A percentile compares a stretch with the other conserved stretches of the same genome.
phyloP scores from a whole-genome alignment of 1,140 invertebrate genomes.

The Elysia chlorotica region DNA sequence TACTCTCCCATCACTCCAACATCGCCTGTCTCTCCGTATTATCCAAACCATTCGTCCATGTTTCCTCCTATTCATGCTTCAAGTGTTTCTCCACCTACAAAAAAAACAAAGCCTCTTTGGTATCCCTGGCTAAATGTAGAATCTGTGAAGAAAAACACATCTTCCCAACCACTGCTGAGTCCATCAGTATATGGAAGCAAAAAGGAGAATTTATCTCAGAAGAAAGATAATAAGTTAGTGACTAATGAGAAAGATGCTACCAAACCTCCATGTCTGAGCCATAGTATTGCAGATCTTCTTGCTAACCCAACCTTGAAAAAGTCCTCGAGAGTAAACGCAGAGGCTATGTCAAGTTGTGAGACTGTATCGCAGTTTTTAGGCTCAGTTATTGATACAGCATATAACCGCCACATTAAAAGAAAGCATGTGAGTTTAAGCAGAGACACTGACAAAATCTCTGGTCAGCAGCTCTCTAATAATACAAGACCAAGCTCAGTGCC shows the following conservation, averaged over 20 bases:
- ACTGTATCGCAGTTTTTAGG: constrained; percentile 9
- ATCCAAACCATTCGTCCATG: too few species aligned
- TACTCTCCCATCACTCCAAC: constrained; percentile 15
- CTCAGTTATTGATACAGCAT: not conserved
- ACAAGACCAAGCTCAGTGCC: too few species aligned
- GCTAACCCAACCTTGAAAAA: not conserved
- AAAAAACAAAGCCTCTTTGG: constrained; percentile 11
- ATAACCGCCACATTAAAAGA: not conserved
- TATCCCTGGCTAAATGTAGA: constrained; percentile 22
- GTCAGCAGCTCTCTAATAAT: too few species aligned
- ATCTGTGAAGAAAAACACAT: too few species aligned
- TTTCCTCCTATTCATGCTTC: not conserved
- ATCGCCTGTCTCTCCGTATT: constrained; percentile 13
- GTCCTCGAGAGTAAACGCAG: not conserved
- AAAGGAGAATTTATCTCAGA: too few species aligned
- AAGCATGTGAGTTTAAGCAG: too few species aligned
- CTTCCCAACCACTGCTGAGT: too few species aligned
- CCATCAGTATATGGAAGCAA: too few species aligned
- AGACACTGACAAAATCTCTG: too few species aligned
- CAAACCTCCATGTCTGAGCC: too few species aligned
- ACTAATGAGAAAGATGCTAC: too few species aligned
- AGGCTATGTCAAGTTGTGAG: not conserved
- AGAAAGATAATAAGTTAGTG: too few species aligned
- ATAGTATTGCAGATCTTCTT: not conserved
- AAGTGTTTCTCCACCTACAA: not conserved